These are phyloP conservation scores for Macrophya annulata DNA, from an alignment of 2,888 invertebrate genomes.

Conservation along the genomic window DNA sequence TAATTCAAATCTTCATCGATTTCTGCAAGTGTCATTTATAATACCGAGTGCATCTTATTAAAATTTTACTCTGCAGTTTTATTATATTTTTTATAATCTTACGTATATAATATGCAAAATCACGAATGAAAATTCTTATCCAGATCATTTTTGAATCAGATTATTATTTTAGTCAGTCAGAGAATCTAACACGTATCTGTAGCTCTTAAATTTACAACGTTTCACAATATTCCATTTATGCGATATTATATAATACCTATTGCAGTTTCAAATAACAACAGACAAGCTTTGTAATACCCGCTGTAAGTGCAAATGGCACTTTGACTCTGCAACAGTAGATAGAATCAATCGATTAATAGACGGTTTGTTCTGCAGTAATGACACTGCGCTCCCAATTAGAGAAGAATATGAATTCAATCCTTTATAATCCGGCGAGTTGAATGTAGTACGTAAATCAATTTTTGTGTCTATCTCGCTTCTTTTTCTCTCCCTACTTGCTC, in stretches of 20 bases:
- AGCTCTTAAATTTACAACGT: neutral
- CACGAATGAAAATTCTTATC: too few relatives aligned
- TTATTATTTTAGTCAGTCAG: too few relatives aligned
- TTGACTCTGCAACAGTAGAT: neutral
- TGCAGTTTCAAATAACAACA: slow-evolving; percentile 22
- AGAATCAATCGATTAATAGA: slow-evolving; percentile 25
- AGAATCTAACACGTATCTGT: slow-evolving; percentile 1
- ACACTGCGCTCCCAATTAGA: slow-evolving; percentile 40
- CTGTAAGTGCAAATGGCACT: slow-evolving; percentile 26
- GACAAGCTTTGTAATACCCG: slow-evolving; percentile 16
- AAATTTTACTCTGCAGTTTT: too few relatives aligned
- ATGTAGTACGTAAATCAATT: neutral
- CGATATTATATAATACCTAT: too few relatives aligned
- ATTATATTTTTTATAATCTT: too few relatives aligned
- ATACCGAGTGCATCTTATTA: neutral
- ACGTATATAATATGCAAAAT: too few relatives aligned
- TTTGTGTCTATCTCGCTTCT: neutral
- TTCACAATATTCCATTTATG: slow-evolving; percentile 7
- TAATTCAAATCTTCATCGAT: neutral
- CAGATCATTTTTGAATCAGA: too few relatives aligned
- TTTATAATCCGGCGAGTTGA: neutral
- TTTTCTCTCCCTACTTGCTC: neutral
- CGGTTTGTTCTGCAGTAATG: slow-evolving; percentile 12
- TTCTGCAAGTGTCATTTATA: neutral
- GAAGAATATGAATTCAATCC: slow-evolving; percentile 5